Base-by-base conservation (phyloP, 2,113 vertebrate species). In the Nannospalax galili region DNA sequence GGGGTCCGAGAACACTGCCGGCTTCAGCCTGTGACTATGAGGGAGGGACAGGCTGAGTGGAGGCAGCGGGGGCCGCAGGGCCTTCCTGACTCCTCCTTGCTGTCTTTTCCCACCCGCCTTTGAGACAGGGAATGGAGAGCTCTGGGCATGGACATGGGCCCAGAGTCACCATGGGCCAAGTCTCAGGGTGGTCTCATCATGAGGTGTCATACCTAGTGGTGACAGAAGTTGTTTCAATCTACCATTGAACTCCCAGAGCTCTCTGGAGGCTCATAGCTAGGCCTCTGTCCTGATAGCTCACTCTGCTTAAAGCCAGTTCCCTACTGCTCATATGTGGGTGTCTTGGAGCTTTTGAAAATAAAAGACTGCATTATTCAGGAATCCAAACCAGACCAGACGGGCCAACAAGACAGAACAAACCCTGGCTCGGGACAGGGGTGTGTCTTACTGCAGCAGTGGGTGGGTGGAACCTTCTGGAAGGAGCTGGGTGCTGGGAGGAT, bases 361-460 rank as follows among this genome's bases (percentile, higher is more conserved):
- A 74, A 97, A 94, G 91, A 85, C 42, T 62, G 3, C 89, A 95
- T 81, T 88, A 72, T 81, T 92, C 88, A 95, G 96, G 95, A 92
- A 95, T 95, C 88, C 78, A 35, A 42, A 72, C 28, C 91, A 79
- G 70, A 77, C 30, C 74, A 80, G 70, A 62, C 30, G 0, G 42
- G 64, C 81, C 37, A 8, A 80, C 90, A 94, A 86, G 94, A 95
- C 32, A 3, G 75, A 64, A 75, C 80, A 82, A 72, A 93, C 56
- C 70, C 37, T 40, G 19, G 91, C 26, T 69, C 0, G 2, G 73
- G 45, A 58, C 1, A 45, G 58, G 79, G 48, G n/a, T 5, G 14
- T 3, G 16, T 79, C 72, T 84, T 22, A 6, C 84, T 48, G 37
- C 22, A 24, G 48, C 17, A 20, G 45, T 1, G 56, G 74, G 62